phyloP scores from a whole-genome alignment of 2,797 vertebrate species.

The Apodemus agrarius region DNA sequence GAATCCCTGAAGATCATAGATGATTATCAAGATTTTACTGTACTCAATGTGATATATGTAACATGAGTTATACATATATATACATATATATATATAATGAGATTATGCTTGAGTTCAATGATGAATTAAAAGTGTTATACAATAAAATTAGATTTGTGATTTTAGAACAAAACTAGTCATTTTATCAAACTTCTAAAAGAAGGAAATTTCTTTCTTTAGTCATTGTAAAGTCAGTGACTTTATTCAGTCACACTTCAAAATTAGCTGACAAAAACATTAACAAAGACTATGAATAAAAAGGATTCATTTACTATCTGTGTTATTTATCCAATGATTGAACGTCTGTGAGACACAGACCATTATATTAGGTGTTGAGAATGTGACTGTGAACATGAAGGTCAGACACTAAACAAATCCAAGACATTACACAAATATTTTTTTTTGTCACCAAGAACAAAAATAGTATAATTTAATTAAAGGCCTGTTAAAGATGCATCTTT shows the following conservation, averaged over 20 bases:
- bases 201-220: not conserved
- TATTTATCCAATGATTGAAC: not conserved
- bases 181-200: not conserved
- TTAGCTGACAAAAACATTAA: slow-evolving; percentile 2
- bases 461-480: not conserved
- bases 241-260: slow-evolving; percentile 3
- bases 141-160: not conserved
- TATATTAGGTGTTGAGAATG: not conserved
- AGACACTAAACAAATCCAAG: not conserved
- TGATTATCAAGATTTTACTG: not conserved
- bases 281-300: not conserved
- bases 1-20: not conserved
- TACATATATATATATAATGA: too few relatives aligned
- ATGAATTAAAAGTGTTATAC: not conserved
- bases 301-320: not conserved
- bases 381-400: not conserved
- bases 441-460: not conserved
- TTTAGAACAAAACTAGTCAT: not conserved
- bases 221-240: not conserved
- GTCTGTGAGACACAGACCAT: not conserved
- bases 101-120: not conserved
- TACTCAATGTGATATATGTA: not conserved
- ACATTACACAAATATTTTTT: not conserved
- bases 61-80: not conserved
- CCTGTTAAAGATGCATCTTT: not conserved